A percentile compares a stretch with the other conserved stretches of the same genome.
phyloP scores from a whole-genome alignment of 1,140 invertebrate species.

The Zaprionus tsacasi region DNA sequence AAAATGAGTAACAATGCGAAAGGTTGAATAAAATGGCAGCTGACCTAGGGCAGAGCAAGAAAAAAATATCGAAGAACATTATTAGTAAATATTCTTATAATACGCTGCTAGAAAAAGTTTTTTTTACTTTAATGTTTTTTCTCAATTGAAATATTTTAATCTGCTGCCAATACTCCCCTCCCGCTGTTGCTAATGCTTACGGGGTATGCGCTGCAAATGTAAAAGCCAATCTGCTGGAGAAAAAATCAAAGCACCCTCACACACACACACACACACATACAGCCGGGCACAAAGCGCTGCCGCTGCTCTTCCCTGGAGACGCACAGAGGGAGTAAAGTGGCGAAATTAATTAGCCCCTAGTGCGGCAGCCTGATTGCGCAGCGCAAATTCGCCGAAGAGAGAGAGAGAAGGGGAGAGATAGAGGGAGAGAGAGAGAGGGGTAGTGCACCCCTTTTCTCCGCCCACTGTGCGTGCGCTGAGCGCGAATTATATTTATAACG shows the following conservation, averaged over 20 bases:
- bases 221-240: constrained; percentile 7
- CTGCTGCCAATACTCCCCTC: background rate
- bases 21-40: background rate
- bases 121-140: background rate
- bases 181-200: background rate
- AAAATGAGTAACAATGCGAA: background rate
- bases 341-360: constrained; percentile 82
- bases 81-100: too few relatives aligned
- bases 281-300: background rate
- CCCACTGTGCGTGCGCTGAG: constrained; percentile 47
- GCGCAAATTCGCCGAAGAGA: constrained; percentile 51
- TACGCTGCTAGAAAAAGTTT: too few relatives aligned
- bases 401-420: background rate
- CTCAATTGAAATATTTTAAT: background rate
- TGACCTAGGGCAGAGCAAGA: background rate
- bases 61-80: too few relatives aligned
- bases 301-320: constrained; percentile 56
- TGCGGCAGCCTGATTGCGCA: constrained; percentile 77
- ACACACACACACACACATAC: constrained; percentile 42
- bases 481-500: constrained; percentile 76
- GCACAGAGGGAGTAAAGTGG: constrained; percentile 72
- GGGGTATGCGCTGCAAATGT: constrained; percentile 3
- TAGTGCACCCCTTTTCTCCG: background rate
- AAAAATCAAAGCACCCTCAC: constrained; percentile 56
- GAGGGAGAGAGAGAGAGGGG: background rate